phyloP scores from a whole-genome alignment of 2,888 invertebrate genomes.

The Mythimna lalbum region DNA sequence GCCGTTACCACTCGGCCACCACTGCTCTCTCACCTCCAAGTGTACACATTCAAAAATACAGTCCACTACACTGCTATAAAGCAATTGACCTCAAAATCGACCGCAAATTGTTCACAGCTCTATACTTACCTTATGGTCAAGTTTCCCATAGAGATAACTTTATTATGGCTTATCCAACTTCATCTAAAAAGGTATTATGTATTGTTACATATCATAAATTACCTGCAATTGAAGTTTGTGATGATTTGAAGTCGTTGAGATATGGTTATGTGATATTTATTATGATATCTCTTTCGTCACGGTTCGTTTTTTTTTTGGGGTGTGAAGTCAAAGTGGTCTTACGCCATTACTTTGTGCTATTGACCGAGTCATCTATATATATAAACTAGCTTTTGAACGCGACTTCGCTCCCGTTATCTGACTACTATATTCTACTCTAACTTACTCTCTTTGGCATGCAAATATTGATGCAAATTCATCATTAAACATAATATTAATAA shows the following conservation, averaged over 20 bases:
- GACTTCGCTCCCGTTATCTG: too few species aligned
- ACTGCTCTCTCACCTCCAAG: too few species aligned
- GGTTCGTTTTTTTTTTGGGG: conserved; percentile 1
- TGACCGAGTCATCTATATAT: too few species aligned
- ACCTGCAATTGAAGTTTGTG: conserved; percentile 14
- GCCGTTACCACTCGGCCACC: too few species aligned
- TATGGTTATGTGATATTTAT: conserved; percentile 11
- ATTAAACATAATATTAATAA: too few species aligned
- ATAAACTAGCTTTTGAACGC: too few species aligned
- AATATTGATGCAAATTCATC: too few species aligned
- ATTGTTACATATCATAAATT: conserved; percentile 45
- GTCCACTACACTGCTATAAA: conserved; percentile 14
- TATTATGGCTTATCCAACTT: conserved; percentile 47
- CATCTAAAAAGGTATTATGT: conserved; percentile 50
- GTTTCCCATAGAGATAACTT: conserved; percentile 55
- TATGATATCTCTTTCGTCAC: neutral
- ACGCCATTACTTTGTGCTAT: too few species aligned
- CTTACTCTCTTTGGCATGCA: too few species aligned
- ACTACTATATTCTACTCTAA: too few species aligned
- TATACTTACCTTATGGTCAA: conserved; percentile 32
- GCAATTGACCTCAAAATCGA: conserved; percentile 49
- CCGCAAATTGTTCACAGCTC: conserved; percentile 28
- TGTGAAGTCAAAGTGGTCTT: neutral
- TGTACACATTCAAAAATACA: neutral
- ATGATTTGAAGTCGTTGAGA: conserved; percentile 41